These are phyloP conservation scores for Notodonta dromedarius DNA, from an alignment of 2,888 invertebrate species.

Conservation along the genomic window DNA sequence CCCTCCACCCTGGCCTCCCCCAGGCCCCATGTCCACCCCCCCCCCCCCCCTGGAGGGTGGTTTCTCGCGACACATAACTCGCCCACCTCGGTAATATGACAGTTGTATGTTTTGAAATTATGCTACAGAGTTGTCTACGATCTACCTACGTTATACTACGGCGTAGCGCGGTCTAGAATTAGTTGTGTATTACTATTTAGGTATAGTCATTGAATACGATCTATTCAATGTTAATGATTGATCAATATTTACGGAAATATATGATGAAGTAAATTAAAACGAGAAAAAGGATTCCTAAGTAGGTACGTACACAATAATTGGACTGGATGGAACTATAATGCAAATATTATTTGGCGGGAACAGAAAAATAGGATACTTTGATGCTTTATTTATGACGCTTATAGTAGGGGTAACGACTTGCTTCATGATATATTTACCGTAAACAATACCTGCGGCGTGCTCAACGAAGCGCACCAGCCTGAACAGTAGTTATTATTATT, in stretches of 20 bases:
- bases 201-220: conserved; percentile 8
- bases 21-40: conserved; percentile 26
- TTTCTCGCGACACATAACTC: conserved; percentile 25
- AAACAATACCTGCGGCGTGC: no score
- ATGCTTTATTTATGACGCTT: no score
- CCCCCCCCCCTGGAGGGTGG: conserved; percentile 23
- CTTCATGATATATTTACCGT: no score
- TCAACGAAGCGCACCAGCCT: no score
- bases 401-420: no score
- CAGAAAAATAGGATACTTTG: no score
- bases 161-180: conserved; percentile 12
- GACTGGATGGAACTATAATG: no score
- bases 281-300: no score
- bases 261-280: no score
- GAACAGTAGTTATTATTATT: no score
- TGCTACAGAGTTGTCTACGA: conserved; percentile 18
- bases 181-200: conserved; percentile 4
- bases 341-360: no score
- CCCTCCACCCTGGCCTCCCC: conserved; percentile 18
- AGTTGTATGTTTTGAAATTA: conserved; percentile 40
- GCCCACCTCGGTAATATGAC: conserved; percentile 38
- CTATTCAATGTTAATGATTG: conserved; percentile 4
- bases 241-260: not conserved
- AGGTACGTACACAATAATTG: no score
- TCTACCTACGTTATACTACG: conserved; percentile 6